Evolutionary conservation across 2,888 invertebrate genomes (phyloP), one percentile per base, ranked within the genome.

Genomic region (Tricholauxania praeusta): DNA sequence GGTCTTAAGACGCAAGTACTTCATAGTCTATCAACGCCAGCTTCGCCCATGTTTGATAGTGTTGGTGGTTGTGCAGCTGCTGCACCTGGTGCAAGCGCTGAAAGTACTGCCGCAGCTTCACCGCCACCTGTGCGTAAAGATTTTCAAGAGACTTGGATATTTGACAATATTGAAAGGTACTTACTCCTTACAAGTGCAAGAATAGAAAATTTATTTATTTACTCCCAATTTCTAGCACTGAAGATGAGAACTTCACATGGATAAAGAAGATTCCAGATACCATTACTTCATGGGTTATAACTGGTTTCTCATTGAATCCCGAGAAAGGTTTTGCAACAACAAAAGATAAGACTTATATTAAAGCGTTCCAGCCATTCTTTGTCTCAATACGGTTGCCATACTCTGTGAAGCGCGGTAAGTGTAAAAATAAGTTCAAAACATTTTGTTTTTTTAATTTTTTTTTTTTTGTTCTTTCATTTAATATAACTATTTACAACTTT

Each of bases 321-420:
- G 87, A 91, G 1, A 89, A 91, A 79, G 96, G 96, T 19, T 88
- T 96, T 39, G 96, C 94, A 10, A 89, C 96, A 3, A 90, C 92
- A 10, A 90, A 92, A 17, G 88, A 90, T 0, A 89, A 92, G 5
- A 89, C 91, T 75, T 91, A 91, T 91, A 88, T 91, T 59, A 91
- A 90, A 84, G 93, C 94, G 0, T 93, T 94, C 87, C 91, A 93
- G 80, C 92, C 93, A 4, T 95, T 99, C 87, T 94, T 95, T 78
- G 91, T 97, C 64, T 92, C 93, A 5, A 89, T 97, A 19, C 94
- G 96, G 82, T 88, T 98, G 71, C 99, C 98, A 0, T 93, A 94
- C 80, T 93, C 94, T 0, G 92, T 98, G n/a, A 94, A 96, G 79
- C 90, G 93, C 74, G 97, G 80, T 80, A 48, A 48, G 57, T 62